phyloP scores from a whole-genome alignment of 1,140 invertebrate species.

The Cyclina sinensis region DNA sequence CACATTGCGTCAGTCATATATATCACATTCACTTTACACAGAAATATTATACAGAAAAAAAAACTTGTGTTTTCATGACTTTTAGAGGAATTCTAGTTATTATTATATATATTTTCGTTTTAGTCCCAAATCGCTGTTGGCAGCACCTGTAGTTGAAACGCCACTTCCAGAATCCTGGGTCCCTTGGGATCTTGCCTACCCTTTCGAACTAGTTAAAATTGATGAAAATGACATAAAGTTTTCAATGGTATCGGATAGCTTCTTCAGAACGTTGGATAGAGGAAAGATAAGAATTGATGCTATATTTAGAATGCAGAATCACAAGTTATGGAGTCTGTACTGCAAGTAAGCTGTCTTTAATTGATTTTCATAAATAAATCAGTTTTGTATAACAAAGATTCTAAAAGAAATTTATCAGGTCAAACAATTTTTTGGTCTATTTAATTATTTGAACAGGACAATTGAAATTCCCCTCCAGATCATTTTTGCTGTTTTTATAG shows the following conservation, averaged over 20 bases:
- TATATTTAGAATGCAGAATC: slow-evolving; percentile 21
- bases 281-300: neutral
- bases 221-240: neutral
- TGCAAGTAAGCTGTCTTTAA: slow-evolving; percentile 3
- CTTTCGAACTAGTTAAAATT: slow-evolving; percentile 10
- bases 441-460: too few relatives aligned
- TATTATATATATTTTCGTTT: neutral
- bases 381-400: too few relatives aligned
- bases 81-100: too few relatives aligned
- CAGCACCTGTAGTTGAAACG: neutral
- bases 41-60: too few relatives aligned
- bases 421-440: too few relatives aligned
- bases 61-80: too few relatives aligned
- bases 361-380: too few relatives aligned
- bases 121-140: neutral
- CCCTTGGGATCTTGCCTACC: slow-evolving; percentile 5
- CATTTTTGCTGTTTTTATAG: too few relatives aligned
- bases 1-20: too few relatives aligned
- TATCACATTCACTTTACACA: too few relatives aligned
- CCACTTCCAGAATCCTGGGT: neutral
- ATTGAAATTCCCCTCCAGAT: too few relatives aligned
- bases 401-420: too few relatives aligned
- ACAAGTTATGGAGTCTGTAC: neutral
- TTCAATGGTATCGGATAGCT: neutral
- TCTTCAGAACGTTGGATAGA: neutral